A percentile compares a stretch with the other conserved stretches of the same genome.
Evolutionary conservation across 30 jellyfish, hydroid and myxozoan species (phyloP).

Genomic region (Hydractinia echinata): DNA sequence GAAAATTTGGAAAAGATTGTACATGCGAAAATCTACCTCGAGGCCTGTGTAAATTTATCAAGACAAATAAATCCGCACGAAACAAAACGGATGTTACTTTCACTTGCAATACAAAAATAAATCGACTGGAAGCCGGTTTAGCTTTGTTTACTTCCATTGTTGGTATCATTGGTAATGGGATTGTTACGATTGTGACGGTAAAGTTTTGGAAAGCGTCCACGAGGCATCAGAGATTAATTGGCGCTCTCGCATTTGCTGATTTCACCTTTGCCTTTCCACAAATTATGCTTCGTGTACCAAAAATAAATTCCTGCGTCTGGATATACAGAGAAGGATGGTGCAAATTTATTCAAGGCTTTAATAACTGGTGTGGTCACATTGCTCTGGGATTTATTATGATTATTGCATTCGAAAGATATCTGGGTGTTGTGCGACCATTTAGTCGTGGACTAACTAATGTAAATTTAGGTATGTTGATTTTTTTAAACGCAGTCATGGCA

Average conservation of each 20-base stretch:
- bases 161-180: conserved; percentile 5
- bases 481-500: not conserved
- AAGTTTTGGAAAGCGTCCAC: not conserved
- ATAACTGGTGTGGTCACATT: conserved; percentile 10
- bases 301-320: conserved; percentile 6
- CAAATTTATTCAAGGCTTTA: not conserved
- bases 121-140: not conserved
- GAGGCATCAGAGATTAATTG: not conserved
- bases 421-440: conserved; percentile 2
- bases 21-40: too few relatives aligned
- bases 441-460: not conserved
- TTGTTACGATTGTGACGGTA: not conserved
- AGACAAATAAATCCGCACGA: too few relatives aligned
- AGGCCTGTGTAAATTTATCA: too few relatives aligned
- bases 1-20: too few relatives aligned
- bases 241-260: not conserved
- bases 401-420: not conserved
- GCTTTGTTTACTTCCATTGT: not conserved
- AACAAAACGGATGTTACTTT: too few relatives aligned
- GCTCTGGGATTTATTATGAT: not conserved
- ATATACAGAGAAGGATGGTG: not conserved
- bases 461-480: not conserved
- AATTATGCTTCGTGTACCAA: not conserved
- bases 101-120: too few relatives aligned
- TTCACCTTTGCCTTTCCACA: not conserved